Percentiles rank a stretch among this genome's conserved stretches.
Conservation (phyloP, 2,113 vertebrate genomes). For the Pluvialis apricaria region DNA sequence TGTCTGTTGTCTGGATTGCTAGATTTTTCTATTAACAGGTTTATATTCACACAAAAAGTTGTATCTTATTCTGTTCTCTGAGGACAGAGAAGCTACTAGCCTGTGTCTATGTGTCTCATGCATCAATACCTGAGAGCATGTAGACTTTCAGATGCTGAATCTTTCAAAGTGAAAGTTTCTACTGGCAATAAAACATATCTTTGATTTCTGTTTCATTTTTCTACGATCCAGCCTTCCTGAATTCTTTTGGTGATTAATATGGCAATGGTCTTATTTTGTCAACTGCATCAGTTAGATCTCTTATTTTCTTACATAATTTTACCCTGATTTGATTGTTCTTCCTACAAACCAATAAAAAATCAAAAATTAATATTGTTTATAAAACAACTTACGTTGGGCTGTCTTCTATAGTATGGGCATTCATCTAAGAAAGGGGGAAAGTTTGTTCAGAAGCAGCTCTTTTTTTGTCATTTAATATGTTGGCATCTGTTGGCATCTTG, state of each 20-base stretch:
- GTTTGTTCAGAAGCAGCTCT: not conserved
- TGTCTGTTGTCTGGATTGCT: not conserved
- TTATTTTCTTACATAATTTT: not conserved
- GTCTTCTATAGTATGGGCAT: not conserved
- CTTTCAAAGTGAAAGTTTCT: not conserved
- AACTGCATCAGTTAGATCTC: not conserved
- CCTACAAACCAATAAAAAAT: not conserved
- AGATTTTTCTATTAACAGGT: not conserved
- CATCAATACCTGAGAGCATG: not conserved
- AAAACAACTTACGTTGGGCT: not conserved
- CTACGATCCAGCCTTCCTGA: not conserved
- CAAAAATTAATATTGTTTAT: not conserved
- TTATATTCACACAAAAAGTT: not conserved
- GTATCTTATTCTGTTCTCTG: not conserved
- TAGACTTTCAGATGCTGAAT: not conserved
- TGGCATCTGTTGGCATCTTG: not conserved
- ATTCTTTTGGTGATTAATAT: not conserved
- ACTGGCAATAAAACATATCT: not conserved
- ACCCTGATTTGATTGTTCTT: not conserved
- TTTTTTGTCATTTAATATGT: not conserved
- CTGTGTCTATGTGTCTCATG: not conserved
- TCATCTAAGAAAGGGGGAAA: not conserved
- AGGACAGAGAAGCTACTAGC: not conserved
- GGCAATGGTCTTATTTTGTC: not conserved
- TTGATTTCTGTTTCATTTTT: not conserved